Evolutionary conservation across 2,113 vertebrate genomes (phyloP).

Genomic region (Buteo buteo): DNA sequence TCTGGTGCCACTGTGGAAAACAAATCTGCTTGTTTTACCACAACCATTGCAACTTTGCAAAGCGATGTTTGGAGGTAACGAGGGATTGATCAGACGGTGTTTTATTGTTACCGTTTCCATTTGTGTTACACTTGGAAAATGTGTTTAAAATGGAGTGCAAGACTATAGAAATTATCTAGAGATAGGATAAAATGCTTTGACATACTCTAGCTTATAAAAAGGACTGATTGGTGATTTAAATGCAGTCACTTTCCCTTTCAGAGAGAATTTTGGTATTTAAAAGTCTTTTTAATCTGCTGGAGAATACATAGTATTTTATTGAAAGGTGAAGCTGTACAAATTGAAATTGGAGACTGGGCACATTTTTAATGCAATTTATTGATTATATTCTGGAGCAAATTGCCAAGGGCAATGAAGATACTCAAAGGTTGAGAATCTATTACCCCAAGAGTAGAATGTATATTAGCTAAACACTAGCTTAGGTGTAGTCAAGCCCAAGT

Average conservation of each 20-base stretch:
- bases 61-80: fast-evolving
- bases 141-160: not conserved
- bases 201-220: not conserved
- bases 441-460: not conserved
- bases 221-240: not conserved
- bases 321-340: not conserved
- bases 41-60: not conserved
- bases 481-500: not conserved
- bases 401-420: not conserved
- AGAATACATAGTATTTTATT: not conserved
- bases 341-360: not conserved
- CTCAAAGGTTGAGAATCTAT: not conserved
- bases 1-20: not conserved
- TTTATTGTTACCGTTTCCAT: not conserved
- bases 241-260: not conserved
- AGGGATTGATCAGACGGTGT: fast-evolving
- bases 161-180: not conserved
- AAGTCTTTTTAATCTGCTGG: not conserved
- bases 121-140: not conserved
- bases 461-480: not conserved
- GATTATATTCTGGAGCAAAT: not conserved
- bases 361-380: not conserved
- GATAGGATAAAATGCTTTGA: not conserved
- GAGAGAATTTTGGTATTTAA: not conserved
- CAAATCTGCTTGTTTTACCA: not conserved